Base-by-base conservation (phyloP, 1,140 invertebrate genomes). In the Zaprionus ornatus region DNA sequence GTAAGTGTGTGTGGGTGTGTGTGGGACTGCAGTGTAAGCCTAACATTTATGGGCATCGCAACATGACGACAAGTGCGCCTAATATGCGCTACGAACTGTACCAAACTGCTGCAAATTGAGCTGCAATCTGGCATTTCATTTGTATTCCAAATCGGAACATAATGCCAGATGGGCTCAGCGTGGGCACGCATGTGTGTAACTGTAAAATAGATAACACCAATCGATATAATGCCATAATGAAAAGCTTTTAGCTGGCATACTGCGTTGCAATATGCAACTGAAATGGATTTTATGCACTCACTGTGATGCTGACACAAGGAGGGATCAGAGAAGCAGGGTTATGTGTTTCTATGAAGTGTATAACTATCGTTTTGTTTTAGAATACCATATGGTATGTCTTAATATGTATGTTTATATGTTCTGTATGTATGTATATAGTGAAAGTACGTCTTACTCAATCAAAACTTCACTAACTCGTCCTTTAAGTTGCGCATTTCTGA, bases 11-110 rank as follows among this genome's bases (percentile, higher is more conserved):
- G n/a, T n/a, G 17, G 40, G 52, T 19, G 42, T 23, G 55, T 23
- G 15, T 55, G 55, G 19, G 23, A 67, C 65, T 27, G 52, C 19
- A 48, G 52, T 23, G 25, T 57, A 70, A 77, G 79, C 79, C 74
- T 54, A 79, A 80, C 76, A 79, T 87, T 82, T 77, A 73, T 79
- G 83, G 68, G 54, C 65, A 80, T 66, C 66, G 61, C 77, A 69
- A 74, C 74, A 77, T 77, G 55, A 52, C 37, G 72, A 77, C 78
- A 79, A 60, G 77, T 78, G 74, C 52, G 59, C 32, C 61, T 78
- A 85, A 79, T 79, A 74, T 73, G 75, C 65, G 40, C 66, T 70
- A 74, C 63, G 71, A 88, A 83, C 80, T 64, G 66, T 63, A 55
- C 35, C 35, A n/a, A 10, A 19, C 19, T 35, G 50, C 62, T 62